Evolutionary conservation across 2,888 invertebrate species (phyloP).

Genomic region (Epicampocera succincta): DNA sequence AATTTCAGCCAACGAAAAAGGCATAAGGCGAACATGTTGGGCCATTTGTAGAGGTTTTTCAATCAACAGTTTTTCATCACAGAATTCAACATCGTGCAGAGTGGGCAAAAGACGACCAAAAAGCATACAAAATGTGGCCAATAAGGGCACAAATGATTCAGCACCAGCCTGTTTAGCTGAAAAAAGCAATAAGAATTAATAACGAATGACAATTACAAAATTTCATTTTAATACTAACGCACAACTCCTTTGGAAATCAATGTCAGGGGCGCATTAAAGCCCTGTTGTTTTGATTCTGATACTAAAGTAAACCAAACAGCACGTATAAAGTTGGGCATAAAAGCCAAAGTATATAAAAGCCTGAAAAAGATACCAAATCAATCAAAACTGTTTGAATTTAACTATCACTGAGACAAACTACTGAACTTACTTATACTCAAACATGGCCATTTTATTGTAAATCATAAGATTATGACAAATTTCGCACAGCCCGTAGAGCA

Average conservation of each 20-base stretch:
- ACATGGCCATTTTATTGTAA: slow-evolving; percentile 90
- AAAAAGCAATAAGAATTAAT: slow-evolving; percentile 4
- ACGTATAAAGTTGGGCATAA: slow-evolving; percentile 89
- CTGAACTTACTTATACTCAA: slow-evolving; percentile 88
- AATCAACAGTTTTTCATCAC: slow-evolving; percentile 81
- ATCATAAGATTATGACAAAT: slow-evolving; percentile 92
- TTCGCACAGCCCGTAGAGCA: slow-evolving; percentile 87
- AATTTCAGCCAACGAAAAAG: slow-evolving; percentile 89
- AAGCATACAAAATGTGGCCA: slow-evolving; percentile 92
- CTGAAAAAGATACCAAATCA: slow-evolving; percentile 74
- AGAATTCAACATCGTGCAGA: slow-evolving; percentile 93
- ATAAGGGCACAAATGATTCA: slow-evolving; percentile 86
- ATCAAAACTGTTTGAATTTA: too few species aligned
- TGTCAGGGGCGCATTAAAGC: slow-evolving; percentile 80
- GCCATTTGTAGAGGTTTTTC: slow-evolving; percentile 72
- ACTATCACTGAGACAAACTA: neutral
- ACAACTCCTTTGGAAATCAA: slow-evolving; percentile 81
- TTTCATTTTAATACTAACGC: slow-evolving; percentile 76
- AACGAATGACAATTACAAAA: neutral
- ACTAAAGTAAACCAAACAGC: slow-evolving; percentile 86
- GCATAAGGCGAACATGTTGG: slow-evolving; percentile 78
- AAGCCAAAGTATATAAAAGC: slow-evolving; percentile 89
- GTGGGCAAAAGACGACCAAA: slow-evolving; percentile 91
- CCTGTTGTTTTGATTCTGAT: slow-evolving; percentile 79
- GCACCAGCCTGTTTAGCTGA: slow-evolving; percentile 84